These are phyloP conservation scores for Schizaphis graminum DNA, from an alignment of 2,888 invertebrate genomes.

Conservation along the genomic window DNA sequence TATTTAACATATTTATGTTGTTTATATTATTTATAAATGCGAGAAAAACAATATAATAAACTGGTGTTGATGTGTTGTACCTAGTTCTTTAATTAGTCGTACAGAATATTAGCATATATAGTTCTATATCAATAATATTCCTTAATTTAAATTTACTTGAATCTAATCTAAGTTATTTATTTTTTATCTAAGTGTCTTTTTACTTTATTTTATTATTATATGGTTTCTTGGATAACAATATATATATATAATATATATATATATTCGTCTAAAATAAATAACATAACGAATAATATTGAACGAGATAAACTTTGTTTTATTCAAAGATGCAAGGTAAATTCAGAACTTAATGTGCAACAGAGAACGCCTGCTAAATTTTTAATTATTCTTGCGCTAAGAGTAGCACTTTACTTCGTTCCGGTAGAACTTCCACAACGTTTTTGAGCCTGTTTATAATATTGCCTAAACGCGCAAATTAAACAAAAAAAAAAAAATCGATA, in stretches of 20 bases:
- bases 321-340: constrained; percentile 37
- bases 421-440: neutral
- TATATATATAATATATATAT: too few species aligned
- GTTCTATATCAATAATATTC: neutral
- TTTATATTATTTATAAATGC: too few species aligned
- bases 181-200: neutral
- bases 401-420: constrained; percentile 43
- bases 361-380: constrained; percentile 49
- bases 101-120: too few species aligned
- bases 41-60: neutral
- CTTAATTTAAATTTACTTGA: neutral
- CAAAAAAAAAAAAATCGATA: constrained; percentile 21
- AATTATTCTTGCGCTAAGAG: constrained; percentile 55
- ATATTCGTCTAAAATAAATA: constrained; percentile 22
- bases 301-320: constrained; percentile 39
- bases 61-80: neutral
- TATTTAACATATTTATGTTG: neutral
- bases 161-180: neutral
- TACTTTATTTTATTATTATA: neutral
- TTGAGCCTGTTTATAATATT: constrained; percentile 18
- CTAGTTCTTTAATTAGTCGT: neutral
- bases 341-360: constrained; percentile 35
- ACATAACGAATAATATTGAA: neutral
- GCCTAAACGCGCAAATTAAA: neutral
- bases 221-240: neutral